Evolutionary conservation across 1,140 invertebrate species (phyloP).

Genomic region (Maconellicoccus hirsutus): DNA sequence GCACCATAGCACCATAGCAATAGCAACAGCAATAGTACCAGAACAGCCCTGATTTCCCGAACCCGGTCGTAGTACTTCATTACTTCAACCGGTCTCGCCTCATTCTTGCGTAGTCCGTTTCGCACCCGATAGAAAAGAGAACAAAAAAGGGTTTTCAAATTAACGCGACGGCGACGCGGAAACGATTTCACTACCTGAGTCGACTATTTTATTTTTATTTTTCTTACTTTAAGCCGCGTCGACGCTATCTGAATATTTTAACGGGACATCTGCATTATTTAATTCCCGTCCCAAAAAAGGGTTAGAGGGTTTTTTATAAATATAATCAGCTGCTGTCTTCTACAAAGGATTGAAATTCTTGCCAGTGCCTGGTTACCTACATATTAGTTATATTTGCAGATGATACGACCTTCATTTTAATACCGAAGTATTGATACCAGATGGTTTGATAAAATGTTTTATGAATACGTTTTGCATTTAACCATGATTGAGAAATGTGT

Average conservation of each 20-base stretch:
- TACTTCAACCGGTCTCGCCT: not conserved
- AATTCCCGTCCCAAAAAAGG: constrained; percentile 19
- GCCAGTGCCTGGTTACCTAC: not conserved
- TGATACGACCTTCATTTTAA: constrained; percentile 19
- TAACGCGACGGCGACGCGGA: constrained; percentile 14
- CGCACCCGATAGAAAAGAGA: not conserved
- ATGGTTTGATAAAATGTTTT: constrained; percentile 4
- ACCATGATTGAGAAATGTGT: not conserved
- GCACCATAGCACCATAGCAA: too few relatives aligned
- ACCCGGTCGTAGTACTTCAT: too few relatives aligned
- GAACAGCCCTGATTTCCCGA: too few relatives aligned
- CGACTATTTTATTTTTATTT: not conserved
- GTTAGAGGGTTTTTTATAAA: constrained; percentile 3
- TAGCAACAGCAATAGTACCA: too few relatives aligned
- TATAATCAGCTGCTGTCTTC: constrained; percentile 13
- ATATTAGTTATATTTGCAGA: constrained; percentile 15
- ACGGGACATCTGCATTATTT: constrained; percentile 22
- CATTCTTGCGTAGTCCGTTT: not conserved
- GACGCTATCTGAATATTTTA: constrained; percentile 11
- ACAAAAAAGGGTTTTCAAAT: not conserved
- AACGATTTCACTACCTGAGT: constrained; percentile 17
- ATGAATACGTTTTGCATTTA: constrained; percentile 12
- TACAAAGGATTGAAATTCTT: constrained; percentile 2
- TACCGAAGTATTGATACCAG: constrained; percentile 18
- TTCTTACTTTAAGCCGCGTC: not conserved